Conservation (phyloP, 2,113 vertebrate genomes). For the Poeciliopsis retropinna region DNA sequence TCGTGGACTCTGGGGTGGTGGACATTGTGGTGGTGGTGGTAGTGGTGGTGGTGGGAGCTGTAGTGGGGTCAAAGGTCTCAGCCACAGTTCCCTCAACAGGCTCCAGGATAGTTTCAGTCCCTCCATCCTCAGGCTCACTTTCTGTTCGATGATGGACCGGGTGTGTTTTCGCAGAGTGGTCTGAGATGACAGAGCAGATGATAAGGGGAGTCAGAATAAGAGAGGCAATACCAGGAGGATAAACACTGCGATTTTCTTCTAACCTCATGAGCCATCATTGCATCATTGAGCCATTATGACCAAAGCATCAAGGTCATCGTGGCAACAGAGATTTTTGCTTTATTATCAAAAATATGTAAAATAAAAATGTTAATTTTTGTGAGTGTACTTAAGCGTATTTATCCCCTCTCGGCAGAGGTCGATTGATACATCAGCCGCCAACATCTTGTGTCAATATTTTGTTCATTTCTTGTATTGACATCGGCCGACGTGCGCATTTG, state of each 20-base stretch:
- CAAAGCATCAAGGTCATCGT: background rate
- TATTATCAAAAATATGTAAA: background rate
- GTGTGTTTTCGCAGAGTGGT: slow-evolving; percentile 72
- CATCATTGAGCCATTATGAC: background rate
- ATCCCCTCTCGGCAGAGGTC: background rate
- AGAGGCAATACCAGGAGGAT: background rate
- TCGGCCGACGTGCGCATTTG: too few species aligned
- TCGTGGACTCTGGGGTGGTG: slow-evolving; percentile 32
- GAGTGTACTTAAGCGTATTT: background rate
- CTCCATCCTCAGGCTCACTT: slow-evolving; percentile 70
- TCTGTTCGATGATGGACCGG: slow-evolving; percentile 72
- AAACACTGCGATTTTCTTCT: background rate
- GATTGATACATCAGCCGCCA: too few species aligned
- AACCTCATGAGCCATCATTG: background rate
- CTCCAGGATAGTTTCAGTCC: slow-evolving; percentile 57
- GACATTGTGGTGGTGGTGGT: slow-evolving; percentile 45
- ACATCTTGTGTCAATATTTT: too few species aligned
- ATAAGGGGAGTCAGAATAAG: slow-evolving; percentile 10
- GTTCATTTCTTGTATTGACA: too few species aligned
- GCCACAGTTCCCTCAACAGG: slow-evolving; percentile 47
- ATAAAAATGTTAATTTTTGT: background rate
- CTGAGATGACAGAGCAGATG: slow-evolving; percentile 59
- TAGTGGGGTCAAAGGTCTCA: slow-evolving; percentile 34
- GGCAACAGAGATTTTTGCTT: background rate
- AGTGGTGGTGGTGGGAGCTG: slow-evolving; percentile 12